Evolutionary conservation across 2,797 vertebrate genomes (phyloP).

Genomic region (Alcedo atthis): DNA sequence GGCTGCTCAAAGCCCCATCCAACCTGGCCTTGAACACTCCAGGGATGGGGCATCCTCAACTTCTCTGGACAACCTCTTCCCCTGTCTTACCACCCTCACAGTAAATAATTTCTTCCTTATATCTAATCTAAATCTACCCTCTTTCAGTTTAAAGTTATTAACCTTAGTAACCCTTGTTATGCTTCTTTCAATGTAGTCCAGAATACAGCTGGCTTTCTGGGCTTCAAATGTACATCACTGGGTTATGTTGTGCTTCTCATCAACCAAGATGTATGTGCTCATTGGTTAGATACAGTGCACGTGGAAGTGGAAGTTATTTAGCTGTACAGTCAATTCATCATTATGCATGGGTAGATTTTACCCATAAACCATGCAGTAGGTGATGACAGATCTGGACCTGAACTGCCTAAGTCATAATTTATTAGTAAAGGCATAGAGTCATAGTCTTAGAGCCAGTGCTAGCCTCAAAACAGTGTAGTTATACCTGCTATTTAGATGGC

Average conservation of each 20-base stretch:
- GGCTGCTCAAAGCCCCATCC: background rate
- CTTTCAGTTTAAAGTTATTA: background rate
- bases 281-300: background rate
- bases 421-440: background rate
- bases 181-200: too few species aligned
- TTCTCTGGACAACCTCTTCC: background rate
- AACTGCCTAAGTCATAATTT: background rate
- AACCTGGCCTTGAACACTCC: background rate
- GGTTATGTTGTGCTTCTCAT: background rate
- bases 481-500: fast-evolving
- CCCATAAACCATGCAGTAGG: background rate
- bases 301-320: background rate
- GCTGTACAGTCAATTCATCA: background rate
- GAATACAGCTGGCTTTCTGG: background rate
- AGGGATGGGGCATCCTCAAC: background rate
- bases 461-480: background rate
- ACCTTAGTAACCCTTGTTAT: background rate
- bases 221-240: background rate
- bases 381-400: background rate
- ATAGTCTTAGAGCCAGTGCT: background rate
- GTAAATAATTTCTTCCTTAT: background rate
- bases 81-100: background rate
- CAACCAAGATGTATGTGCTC: background rate
- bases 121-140: background rate
- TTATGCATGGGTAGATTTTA: background rate